Evolutionary conservation across 2,797 vertebrate genomes (phyloP).

Genomic region (Fundulus diaphanus): DNA sequence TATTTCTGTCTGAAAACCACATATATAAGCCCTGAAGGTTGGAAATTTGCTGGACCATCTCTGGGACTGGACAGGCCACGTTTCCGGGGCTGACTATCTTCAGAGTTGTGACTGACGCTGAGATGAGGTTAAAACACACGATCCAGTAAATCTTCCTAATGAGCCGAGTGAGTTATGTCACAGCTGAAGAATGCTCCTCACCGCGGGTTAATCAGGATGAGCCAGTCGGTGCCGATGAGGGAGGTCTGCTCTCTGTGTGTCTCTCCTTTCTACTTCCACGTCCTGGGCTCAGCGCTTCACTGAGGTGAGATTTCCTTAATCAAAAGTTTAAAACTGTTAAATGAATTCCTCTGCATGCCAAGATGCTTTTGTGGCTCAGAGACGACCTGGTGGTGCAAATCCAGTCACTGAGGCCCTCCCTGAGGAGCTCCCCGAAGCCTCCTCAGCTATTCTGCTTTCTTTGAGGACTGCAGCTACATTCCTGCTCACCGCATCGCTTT

Average conservation of each 20-base stretch:
- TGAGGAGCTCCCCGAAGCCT: neutral
- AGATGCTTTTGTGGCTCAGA: neutral
- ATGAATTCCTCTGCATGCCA: conserved; percentile 1
- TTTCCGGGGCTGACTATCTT: no score
- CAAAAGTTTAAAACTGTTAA: neutral
- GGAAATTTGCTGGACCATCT: no score
- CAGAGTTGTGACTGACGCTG: no score
- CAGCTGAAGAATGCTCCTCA: neutral
- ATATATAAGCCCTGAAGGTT: no score
- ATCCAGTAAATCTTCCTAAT: neutral
- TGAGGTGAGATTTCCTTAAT: neutral
- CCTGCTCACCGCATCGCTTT: neutral
- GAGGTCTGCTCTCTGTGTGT: neutral
- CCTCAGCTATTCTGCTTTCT: neutral
- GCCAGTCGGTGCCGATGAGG: neutral
- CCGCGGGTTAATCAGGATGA: neutral
- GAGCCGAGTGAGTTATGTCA: no score
- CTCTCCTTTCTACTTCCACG: neutral
- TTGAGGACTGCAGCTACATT: neutral
- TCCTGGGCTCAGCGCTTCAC: neutral
- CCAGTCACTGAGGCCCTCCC: neutral
- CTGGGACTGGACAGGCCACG: no score
- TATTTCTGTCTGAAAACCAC: no score
- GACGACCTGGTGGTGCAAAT: neutral
- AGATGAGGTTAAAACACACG: neutral